These are phyloP conservation scores for Pavo muticus DNA, from an alignment of 2,113 vertebrate species.

Conservation along the genomic window DNA sequence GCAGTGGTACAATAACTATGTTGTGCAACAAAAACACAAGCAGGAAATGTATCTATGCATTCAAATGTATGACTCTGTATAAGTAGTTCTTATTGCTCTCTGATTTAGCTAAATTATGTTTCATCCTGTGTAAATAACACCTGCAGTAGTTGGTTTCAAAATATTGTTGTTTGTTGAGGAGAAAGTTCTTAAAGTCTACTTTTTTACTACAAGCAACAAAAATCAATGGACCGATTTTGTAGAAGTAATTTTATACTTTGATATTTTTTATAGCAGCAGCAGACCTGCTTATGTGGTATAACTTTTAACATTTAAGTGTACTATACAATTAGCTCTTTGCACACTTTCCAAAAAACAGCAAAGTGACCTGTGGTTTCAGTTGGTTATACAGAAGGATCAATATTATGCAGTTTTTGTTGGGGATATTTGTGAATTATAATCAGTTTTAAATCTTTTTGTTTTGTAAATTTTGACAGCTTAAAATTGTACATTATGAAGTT, in stretches of 20 bases:
- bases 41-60: not conserved
- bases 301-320: conserved; percentile 62
- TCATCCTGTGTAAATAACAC: conserved; percentile 30
- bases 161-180: conserved; percentile 16
- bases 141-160: conserved; percentile 24
- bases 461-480: conserved; percentile 57
- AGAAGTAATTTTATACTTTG: conserved; percentile 83
- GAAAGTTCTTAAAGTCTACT: conserved; percentile 40
- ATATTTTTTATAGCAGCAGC: conserved; percentile 82
- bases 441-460: conserved; percentile 58
- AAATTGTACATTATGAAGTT: conserved; percentile 60
- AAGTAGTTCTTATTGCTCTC: not conserved
- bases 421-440: conserved; percentile 62
- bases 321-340: conserved; percentile 58
- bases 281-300: conserved; percentile 40
- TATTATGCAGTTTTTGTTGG: conserved; percentile 39
- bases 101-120: conserved; percentile 23
- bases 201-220: conserved; percentile 74
- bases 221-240: conserved; percentile 71
- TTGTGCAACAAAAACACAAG: not conserved
- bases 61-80: not conserved
- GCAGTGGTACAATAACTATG: conserved; percentile 2
- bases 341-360: conserved; percentile 64
- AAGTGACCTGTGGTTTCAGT: conserved; percentile 23
- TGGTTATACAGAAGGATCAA: not conserved